phyloP scores from a whole-genome alignment of 1,140 invertebrate genomes.

The Dufourea novaeangliae region DNA sequence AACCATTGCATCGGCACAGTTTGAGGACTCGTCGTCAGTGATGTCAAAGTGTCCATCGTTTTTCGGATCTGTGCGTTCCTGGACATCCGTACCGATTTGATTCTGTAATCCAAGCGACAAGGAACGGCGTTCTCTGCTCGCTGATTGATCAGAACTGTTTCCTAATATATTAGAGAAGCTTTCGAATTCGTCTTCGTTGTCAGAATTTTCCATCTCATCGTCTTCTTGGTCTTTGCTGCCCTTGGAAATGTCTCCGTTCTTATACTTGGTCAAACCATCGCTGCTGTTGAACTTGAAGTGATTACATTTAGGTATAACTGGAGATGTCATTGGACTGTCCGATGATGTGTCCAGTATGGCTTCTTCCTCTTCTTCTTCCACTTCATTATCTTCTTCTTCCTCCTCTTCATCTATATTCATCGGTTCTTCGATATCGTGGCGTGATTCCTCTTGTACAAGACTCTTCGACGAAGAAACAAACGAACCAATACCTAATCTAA shows the following conservation, averaged over 20 bases:
- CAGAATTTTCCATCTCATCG: conserved; percentile 12
- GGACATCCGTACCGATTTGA: neutral
- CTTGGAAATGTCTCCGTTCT: conserved; percentile 28
- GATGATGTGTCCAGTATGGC: neutral
- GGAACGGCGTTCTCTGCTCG: neutral
- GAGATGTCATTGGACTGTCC: neutral
- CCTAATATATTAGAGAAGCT: conserved; percentile 63
- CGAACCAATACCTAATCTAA: conserved; percentile 23
- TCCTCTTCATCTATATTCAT: neutral
- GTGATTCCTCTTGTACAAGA: neutral
- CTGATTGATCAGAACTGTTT: conserved; percentile 11
- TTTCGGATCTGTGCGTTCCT: conserved; percentile 1
- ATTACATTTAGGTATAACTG: neutral
- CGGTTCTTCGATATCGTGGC: neutral
- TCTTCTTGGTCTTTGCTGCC: neutral
- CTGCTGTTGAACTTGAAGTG: neutral
- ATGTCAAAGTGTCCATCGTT: conserved; percentile 64
- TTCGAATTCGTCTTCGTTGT: conserved; percentile 68
- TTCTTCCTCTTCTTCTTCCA: neutral
- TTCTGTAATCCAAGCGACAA: conserved; percentile 4
- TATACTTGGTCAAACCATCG: neutral
- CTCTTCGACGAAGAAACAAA: conserved; percentile 26
- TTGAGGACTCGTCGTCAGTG: conserved; percentile 76
- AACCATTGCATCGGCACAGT: conserved; percentile 27
- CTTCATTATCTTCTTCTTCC: conserved; percentile 2